phyloP scores from a whole-genome alignment of 2,797 vertebrate species.

The Myotis pilosus region DNA sequence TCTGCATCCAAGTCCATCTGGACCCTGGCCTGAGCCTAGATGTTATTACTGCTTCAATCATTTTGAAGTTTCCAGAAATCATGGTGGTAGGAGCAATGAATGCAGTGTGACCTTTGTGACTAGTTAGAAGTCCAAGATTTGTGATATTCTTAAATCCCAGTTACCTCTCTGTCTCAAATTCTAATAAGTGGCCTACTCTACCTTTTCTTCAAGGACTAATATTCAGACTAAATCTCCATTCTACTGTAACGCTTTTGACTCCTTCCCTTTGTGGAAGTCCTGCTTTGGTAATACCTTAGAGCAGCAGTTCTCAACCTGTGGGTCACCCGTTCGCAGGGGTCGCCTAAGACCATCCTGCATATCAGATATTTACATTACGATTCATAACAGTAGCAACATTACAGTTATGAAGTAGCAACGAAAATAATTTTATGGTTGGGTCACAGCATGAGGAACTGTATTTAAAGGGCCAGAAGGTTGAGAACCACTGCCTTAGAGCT shows the following conservation, averaged over 20 bases:
- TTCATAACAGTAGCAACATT: no score
- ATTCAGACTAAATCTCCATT: background rate
- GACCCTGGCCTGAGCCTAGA: background rate
- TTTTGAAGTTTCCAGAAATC: constrained; percentile 3
- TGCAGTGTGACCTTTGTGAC: background rate
- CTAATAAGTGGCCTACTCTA: background rate
- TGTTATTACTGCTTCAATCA: background rate
- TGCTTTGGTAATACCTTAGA: background rate
- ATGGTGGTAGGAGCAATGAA: background rate
- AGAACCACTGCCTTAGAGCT: background rate
- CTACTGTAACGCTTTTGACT: background rate
- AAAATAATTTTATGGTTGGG: no score
- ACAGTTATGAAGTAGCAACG: no score
- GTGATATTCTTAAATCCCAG: background rate
- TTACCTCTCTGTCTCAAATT: background rate
- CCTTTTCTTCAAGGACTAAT: background rate
- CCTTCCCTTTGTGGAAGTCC: background rate
- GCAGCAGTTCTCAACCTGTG: background rate
- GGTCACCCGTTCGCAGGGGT: no score
- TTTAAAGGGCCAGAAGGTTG: no score
- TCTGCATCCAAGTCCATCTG: background rate
- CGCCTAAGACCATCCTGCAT: no score
- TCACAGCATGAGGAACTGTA: no score
- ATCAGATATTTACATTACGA: no score
- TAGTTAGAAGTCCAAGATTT: background rate